Conservation (phyloP, 2,888 invertebrate genomes). For the Patella ulyssiponensis region DNA sequence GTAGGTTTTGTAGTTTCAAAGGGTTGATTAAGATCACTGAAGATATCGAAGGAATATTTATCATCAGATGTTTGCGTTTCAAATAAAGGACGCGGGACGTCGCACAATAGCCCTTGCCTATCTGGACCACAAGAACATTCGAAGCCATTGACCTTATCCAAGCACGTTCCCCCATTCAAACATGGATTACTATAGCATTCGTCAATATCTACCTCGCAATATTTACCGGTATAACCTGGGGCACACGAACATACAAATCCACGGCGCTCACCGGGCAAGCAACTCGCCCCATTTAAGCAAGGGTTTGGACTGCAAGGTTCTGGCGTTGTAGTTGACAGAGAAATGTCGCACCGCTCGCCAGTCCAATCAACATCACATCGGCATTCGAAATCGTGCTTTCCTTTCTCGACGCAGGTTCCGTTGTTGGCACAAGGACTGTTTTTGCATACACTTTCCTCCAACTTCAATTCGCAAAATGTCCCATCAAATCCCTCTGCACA, state of each 20-base stretch:
- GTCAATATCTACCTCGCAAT: slow-evolving; percentile 46
- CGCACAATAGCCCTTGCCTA: not conserved
- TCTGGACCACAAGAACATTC: not conserved
- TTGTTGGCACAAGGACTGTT: not conserved
- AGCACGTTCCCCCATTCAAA: not conserved
- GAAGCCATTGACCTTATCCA: not conserved
- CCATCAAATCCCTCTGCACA: not conserved
- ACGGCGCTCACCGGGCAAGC: slow-evolving; percentile 40
- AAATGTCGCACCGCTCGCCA: not conserved
- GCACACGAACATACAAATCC: slow-evolving; percentile 67
- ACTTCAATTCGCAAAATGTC: not conserved
- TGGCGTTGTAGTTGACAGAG: not conserved
- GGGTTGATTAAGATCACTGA: too few relatives aligned
- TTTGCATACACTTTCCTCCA: not conserved
- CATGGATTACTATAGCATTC: not conserved
- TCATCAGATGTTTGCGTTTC: too few relatives aligned
- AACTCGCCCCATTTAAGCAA: slow-evolving; percentile 55
- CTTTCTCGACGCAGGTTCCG: not conserved
- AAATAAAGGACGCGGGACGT: not conserved
- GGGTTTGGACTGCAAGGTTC: slow-evolving; percentile 53
- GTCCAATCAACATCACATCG: not conserved
- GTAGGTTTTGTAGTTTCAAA: too few relatives aligned
- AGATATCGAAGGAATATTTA: too few relatives aligned
- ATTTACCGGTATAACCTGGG: slow-evolving; percentile 35
- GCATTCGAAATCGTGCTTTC: not conserved